These are phyloP conservation scores for Myiotriccus ornatus DNA, from an alignment of 2,797 vertebrate species.

Conservation along the genomic window DNA sequence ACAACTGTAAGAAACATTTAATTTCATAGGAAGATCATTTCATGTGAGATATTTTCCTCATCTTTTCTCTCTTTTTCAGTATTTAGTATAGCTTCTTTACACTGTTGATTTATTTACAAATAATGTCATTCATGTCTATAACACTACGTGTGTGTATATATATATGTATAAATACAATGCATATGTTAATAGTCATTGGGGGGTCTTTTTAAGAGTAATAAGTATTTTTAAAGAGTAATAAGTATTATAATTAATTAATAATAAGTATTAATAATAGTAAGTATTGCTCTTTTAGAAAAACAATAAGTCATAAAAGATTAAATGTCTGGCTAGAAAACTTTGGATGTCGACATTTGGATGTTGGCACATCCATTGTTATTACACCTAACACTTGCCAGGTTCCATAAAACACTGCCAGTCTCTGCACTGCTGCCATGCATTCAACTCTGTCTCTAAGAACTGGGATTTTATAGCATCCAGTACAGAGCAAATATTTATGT, in stretches of 20 bases:
- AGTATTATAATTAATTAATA: too few relatives aligned
- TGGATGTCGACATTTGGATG: slow-evolving; percentile 3
- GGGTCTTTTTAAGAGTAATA: background rate
- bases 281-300: background rate
- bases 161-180: background rate
- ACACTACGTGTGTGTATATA: background rate
- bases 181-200: background rate
- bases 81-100: background rate
- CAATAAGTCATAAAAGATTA: background rate
- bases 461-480: background rate
- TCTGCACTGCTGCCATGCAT: background rate
- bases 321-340: slow-evolving; percentile 6
- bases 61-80: background rate
- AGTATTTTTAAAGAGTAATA: background rate
- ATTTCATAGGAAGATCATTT: background rate
- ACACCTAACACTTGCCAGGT: slow-evolving; percentile 13
- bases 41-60: background rate
- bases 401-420: slow-evolving; percentile 13
- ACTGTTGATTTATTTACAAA: background rate
- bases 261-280: too few relatives aligned
- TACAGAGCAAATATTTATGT: background rate
- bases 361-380: background rate
- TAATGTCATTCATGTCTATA: background rate
- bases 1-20: background rate
- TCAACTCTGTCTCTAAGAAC: background rate